These are phyloP conservation scores for Ceratoteleas bidentatus DNA, from an alignment of 1,140 invertebrate species.

Conservation along the genomic window DNA sequence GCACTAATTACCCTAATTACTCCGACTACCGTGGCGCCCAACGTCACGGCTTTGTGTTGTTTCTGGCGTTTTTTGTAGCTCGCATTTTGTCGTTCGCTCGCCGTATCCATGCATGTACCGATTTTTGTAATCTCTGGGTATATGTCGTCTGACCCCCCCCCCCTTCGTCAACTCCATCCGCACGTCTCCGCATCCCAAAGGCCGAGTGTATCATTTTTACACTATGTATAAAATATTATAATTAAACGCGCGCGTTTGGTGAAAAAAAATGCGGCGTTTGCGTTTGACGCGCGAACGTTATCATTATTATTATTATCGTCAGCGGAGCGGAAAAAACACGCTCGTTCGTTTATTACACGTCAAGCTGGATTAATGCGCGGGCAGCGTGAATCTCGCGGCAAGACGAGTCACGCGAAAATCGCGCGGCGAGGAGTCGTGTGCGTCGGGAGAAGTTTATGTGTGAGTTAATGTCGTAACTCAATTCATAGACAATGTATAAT, in stretches of 20 bases:
- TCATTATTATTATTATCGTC: no score
- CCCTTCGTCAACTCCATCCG: no score
- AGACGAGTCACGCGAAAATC: no score
- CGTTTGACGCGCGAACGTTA: neutral
- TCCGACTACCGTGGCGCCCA: conserved; percentile 26
- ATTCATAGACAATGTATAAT: no score
- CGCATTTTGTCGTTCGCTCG: conserved; percentile 26
- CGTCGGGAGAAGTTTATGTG: no score
- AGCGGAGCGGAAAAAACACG: no score
- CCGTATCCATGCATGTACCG: conserved; percentile 22
- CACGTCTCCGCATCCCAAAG: conserved; percentile 8
- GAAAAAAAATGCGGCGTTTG: conserved; percentile 4
- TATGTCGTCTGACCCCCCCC: conserved; percentile 17
- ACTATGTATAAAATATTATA: conserved; percentile 41
- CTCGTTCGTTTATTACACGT: no score
- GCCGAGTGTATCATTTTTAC: conserved; percentile 10
- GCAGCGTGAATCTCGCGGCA: no score
- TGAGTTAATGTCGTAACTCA: no score
- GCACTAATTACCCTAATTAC: conserved; percentile 51
- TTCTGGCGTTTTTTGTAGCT: neutral
- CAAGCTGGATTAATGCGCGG: no score
- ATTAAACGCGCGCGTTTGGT: conserved; percentile 12
- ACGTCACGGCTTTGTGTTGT: conserved; percentile 27
- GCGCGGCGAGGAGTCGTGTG: no score
- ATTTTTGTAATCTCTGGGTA: conserved; percentile 36